Evolutionary conservation across 2,797 vertebrate genomes (phyloP).

Genomic region (Ceyx erithaca): DNA sequence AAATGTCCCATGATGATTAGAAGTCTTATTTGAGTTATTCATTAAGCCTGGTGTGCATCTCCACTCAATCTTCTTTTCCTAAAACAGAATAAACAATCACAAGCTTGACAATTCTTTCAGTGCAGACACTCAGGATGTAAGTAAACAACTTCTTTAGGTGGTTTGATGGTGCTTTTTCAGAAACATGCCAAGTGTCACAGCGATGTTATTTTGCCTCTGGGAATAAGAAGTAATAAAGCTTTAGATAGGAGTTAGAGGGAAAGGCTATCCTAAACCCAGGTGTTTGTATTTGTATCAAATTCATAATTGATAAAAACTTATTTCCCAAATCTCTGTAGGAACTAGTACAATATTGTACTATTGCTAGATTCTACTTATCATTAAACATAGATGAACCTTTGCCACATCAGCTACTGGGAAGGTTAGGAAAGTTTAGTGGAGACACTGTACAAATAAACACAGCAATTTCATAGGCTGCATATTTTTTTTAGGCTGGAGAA

Average conservation of each 20-base stretch:
- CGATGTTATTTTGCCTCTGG: neutral
- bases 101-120: neutral
- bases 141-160: neutral
- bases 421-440: neutral
- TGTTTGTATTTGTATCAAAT: neutral
- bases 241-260: neutral
- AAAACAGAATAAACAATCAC: conserved; percentile 35
- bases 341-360: neutral
- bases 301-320: neutral
- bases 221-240: neutral
- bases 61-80: neutral
- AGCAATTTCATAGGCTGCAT: neutral
- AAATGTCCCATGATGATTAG: neutral
- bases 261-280: neutral
- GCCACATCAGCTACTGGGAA: neutral
- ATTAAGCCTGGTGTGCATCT: neutral
- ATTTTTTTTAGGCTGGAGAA: neutral
- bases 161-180: conserved; percentile 17
- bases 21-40: conserved; percentile 5
- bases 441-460: neutral
- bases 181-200: neutral
- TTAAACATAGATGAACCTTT: neutral
- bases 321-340: neutral
- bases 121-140: neutral
- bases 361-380: neutral